phyloP scores from a whole-genome alignment of 2,797 vertebrate species.

The Glyptemys insculpta region DNA sequence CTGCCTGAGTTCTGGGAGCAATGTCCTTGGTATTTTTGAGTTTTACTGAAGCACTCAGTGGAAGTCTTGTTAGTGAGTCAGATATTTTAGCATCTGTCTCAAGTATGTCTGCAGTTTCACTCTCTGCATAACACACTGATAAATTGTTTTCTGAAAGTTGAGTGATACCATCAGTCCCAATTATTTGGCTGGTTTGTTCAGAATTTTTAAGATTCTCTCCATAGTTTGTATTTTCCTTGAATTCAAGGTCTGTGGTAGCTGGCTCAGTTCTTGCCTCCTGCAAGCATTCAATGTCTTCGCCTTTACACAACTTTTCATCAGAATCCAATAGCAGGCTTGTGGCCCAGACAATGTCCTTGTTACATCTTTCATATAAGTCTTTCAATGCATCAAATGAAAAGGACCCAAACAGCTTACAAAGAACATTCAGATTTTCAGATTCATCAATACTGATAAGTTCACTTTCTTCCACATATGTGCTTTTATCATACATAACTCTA shows the following conservation, averaged over 20 bases:
- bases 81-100: slow-evolving; percentile 6
- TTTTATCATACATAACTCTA: slow-evolving; percentile 90
- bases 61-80: slow-evolving; percentile 29
- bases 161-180: not conserved
- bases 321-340: slow-evolving; percentile 96
- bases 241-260: slow-evolving; percentile 48
- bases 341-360: slow-evolving; percentile 95
- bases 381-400: slow-evolving; percentile 92
- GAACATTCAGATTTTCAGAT: slow-evolving; percentile 88
- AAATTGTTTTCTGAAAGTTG: slow-evolving; percentile 2
- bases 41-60: slow-evolving; percentile 6
- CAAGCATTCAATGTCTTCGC: slow-evolving; percentile 74
- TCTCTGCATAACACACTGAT: not conserved
- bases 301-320: slow-evolving; percentile 89
- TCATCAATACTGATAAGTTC: slow-evolving; percentile 84
- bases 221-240: slow-evolving; percentile 47
- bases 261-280: slow-evolving; percentile 45
- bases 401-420: slow-evolving; percentile 91
- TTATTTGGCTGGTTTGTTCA: not conserved
- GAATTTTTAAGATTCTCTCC: slow-evolving; percentile 31
- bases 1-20: not conserved
- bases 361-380: slow-evolving; percentile 96
- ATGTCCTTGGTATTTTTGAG: slow-evolving; percentile 1
- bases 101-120: not conserved
- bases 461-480: slow-evolving; percentile 93